Conservation (phyloP, 2,888 invertebrate species). For the Drosophila paucipuncta region DNA sequence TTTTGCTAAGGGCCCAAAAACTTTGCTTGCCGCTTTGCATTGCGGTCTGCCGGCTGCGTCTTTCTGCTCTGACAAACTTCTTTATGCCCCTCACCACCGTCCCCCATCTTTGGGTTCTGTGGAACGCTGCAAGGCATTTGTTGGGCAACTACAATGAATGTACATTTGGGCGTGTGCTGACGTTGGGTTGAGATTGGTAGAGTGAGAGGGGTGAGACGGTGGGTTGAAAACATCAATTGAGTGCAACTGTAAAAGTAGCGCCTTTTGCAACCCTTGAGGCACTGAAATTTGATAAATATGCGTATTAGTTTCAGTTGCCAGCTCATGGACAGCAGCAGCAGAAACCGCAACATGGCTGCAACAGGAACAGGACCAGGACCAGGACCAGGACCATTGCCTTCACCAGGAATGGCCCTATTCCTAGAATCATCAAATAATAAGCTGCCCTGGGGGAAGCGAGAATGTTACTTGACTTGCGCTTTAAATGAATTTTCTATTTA, state of each 20-base stretch:
- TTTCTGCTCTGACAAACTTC: neutral
- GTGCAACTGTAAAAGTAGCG: constrained; percentile 36
- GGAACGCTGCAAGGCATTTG: constrained; percentile 66
- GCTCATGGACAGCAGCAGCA: constrained; percentile 16
- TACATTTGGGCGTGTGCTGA: constrained; percentile 53
- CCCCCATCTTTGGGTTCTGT: constrained; percentile 7
- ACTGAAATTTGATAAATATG: constrained; percentile 78
- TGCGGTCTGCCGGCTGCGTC: constrained; percentile 57
- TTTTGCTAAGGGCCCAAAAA: constrained; percentile 63
- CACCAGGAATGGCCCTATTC: neutral
- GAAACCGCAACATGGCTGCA: neutral
- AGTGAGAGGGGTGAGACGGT: no score
- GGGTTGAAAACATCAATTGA: constrained; percentile 3
- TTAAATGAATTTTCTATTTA: constrained; percentile 64
- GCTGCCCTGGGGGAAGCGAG: constrained; percentile 31
- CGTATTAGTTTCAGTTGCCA: constrained; percentile 77
- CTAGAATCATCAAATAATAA: constrained; percentile 50
- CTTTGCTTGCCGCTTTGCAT: constrained; percentile 69
- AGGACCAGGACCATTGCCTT: neutral
- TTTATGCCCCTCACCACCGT: neutral
- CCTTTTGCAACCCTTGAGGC: constrained; percentile 67
- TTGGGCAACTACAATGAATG: constrained; percentile 63
- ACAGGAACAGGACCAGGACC: constrained; percentile 3
- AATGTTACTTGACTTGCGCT: constrained; percentile 63
- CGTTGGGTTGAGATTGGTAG: neutral